Evolutionary conservation across 1,140 invertebrate species (phyloP).

Genomic region (Ephestia elutella): DNA sequence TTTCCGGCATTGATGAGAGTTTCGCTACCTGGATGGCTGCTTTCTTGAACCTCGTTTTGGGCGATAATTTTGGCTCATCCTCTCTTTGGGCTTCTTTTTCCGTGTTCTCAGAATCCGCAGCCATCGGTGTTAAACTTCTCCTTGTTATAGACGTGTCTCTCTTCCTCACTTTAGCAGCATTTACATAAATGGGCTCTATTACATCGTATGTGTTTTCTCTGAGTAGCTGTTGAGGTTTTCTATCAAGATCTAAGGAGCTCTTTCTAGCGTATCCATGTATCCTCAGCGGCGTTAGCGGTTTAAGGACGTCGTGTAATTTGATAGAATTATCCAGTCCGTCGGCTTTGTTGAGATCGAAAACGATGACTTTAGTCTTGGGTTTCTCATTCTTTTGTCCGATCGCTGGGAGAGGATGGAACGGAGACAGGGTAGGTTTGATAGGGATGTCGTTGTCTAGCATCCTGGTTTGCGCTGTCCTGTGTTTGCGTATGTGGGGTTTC

Average conservation of each 20-base stretch:
- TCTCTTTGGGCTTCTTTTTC: slow-evolving; percentile 7
- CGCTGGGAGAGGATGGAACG: slow-evolving; percentile 66
- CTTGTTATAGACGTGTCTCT: slow-evolving; percentile 23
- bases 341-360: slow-evolving; percentile 50
- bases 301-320: slow-evolving; percentile 52
- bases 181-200: slow-evolving; percentile 54
- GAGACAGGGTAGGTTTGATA: slow-evolving; percentile 55
- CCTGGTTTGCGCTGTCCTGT: slow-evolving; percentile 53
- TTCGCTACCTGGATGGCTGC: slow-evolving; percentile 59
- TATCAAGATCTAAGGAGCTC: slow-evolving; percentile 29
- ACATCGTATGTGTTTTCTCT: slow-evolving; percentile 67
- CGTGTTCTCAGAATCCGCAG: slow-evolving; percentile 14
- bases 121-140: slow-evolving; percentile 8
- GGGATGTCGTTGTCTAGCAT: slow-evolving; percentile 63
- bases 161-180: slow-evolving; percentile 37
- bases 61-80: slow-evolving; percentile 33
- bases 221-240: slow-evolving; percentile 44
- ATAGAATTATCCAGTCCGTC: slow-evolving; percentile 30
- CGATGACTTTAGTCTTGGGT: slow-evolving; percentile 56
- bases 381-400: slow-evolving; percentile 55
- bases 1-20: slow-evolving; percentile 51
- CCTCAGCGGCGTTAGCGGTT: slow-evolving; percentile 51
- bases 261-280: slow-evolving; percentile 44
- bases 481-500: slow-evolving; percentile 44
- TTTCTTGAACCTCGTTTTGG: slow-evolving; percentile 62